A percentile compares a stretch with the other conserved stretches of the same genome.
Conservation (phyloP, 2,797 vertebrate genomes). For the Chaetodon trifasciatus region DNA sequence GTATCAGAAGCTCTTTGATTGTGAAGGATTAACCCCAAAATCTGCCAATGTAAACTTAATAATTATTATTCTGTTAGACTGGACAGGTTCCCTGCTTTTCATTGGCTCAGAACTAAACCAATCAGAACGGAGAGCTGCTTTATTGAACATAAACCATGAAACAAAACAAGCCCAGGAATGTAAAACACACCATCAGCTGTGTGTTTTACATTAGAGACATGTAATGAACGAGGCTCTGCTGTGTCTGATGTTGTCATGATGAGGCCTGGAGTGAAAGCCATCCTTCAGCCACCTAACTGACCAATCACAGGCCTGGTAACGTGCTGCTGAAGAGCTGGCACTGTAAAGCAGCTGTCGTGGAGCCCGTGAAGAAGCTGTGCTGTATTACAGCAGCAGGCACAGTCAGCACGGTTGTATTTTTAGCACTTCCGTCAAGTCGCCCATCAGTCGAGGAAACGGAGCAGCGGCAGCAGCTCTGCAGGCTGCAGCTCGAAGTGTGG, state of each 20-base stretch:
- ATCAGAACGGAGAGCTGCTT: background rate
- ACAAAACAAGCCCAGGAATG: background rate
- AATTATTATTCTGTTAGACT: background rate
- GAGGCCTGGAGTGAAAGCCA: background rate
- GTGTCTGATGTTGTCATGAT: background rate
- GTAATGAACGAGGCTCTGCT: no score
- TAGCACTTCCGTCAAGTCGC: conserved; percentile 48
- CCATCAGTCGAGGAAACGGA: background rate
- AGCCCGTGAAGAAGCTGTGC: conserved; percentile 15
- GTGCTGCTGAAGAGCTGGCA: conserved; percentile 2
- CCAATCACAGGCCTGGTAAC: background rate
- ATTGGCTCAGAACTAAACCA: background rate
- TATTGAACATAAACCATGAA: background rate
- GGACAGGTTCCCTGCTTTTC: background rate
- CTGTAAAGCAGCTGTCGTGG: background rate
- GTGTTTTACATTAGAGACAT: background rate
- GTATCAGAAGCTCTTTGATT: background rate
- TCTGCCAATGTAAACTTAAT: background rate
- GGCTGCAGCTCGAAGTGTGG: background rate
- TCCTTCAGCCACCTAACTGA: no score
- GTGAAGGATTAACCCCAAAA: background rate
- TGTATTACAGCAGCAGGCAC: background rate
- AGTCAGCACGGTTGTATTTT: conserved; percentile 49
- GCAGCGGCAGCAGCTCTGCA: background rate
- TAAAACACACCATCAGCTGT: background rate